Evolutionary conservation across 2,888 invertebrate genomes (phyloP).

Genomic region (Xestia xanthographa): DNA sequence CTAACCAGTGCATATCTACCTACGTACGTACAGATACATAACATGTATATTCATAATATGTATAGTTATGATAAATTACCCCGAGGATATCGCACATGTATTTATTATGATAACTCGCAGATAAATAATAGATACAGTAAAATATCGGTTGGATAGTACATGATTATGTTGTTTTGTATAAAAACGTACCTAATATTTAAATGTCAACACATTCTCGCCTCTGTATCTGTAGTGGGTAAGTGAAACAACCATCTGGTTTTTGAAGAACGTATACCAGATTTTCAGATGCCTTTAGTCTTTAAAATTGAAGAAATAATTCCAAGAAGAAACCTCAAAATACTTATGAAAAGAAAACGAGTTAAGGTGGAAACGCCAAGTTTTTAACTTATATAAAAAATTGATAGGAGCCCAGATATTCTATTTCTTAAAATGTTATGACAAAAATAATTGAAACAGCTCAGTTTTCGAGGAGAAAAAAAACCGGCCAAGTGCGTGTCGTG

Average conservation of each 20-base stretch:
- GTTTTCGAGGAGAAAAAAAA: no score
- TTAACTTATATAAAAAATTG: no score
- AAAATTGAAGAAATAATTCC: neutral
- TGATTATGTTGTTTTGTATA: constrained; percentile 11
- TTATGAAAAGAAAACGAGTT: neutral
- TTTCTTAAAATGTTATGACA: no score
- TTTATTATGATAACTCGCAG: constrained; percentile 57
- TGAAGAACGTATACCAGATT: neutral
- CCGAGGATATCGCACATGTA: constrained; percentile 35
- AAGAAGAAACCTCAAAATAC: neutral
- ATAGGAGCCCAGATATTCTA: no score
- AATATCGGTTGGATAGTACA: constrained; percentile 26
- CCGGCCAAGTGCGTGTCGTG: no score
- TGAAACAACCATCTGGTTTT: neutral
- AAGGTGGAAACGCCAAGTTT: no score
- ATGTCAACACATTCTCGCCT: constrained; percentile 21
- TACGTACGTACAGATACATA: neutral
- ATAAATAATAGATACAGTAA: constrained; percentile 48
- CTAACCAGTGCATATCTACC: constrained; percentile 3
- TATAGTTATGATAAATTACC: constrained; percentile 45
- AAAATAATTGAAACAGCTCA: no score
- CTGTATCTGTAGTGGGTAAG: neutral
- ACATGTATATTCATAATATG: neutral
- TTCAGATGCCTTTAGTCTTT: neutral
- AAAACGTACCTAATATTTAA: neutral